Base-by-base conservation (phyloP, 2,113 vertebrate species). In the Centrocercus urophasianus region DNA sequence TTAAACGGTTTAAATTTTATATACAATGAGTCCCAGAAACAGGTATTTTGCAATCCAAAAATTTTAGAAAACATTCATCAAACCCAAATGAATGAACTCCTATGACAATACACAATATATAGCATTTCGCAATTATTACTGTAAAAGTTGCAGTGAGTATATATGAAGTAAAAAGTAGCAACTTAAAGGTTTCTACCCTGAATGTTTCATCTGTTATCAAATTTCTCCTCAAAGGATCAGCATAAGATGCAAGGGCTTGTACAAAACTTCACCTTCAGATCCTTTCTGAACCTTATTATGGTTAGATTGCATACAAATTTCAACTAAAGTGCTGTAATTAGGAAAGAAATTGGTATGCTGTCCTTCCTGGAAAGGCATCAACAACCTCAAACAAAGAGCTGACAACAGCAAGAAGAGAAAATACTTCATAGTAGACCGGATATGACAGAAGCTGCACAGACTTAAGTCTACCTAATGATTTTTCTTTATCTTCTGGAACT, bases 401-500 rank as follows among this genome's bases (percentile, higher is more conserved):
- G 27, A 7, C 8, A 50, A n/a, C 13, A 84, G 24, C 3, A 17
- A 93, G 32, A 85, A 67, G 10, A 77, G 34, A 1, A 13, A 71
- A 24, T 5, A 8, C 45, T 76, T 85, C 30, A 30, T 4, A 28
- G 24, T 1, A 74, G 45, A 48, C 4, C 13, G 17, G n/a, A 5
- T 3, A 8, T 1, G 3, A 21, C 12, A 69, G 3, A n/a, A 66
- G 15, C 63, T 77, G 11, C 21, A 45, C 22, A 25, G 11, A 24
- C 11, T n/a, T 6, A 11, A 4, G 11, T 12, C 42, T 38, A 59
- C 30, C 38, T 48, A 25, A 28, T 1, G 3, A 18, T 9, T 13
- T 2, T 1, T 65, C 18, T 12, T 20, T 7, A 0, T 9, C 25
- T 9, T 73, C 64, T 45, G 12, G 17, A 11, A 82, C 5, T 10